Evolutionary conservation across 2,888 invertebrate species (phyloP).

Genomic region (Cinara cedri): DNA sequence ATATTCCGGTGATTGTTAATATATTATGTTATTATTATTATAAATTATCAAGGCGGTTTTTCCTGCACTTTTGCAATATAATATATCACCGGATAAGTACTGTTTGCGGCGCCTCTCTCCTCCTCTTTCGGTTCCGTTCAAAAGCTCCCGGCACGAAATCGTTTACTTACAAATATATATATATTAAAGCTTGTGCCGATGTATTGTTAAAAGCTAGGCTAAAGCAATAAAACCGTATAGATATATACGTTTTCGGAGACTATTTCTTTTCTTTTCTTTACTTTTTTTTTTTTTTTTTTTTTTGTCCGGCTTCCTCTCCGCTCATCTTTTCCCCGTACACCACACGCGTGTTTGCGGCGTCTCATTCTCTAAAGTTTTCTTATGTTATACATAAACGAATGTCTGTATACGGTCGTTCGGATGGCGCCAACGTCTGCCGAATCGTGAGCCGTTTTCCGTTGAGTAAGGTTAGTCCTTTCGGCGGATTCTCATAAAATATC

Average conservation of each 20-base stretch:
- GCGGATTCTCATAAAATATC: conserved; percentile 35
- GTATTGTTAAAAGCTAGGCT: conserved; percentile 40
- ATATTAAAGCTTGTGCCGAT: conserved; percentile 1
- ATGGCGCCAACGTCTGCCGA: conserved; percentile 49
- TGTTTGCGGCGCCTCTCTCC: not conserved
- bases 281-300: conserved; percentile 45
- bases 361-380: conserved; percentile 30
- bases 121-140: not conserved
- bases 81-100: conserved; percentile 43
- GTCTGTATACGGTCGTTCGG: conserved; percentile 40
- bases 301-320: conserved; percentile 2
- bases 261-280: conserved; percentile 24
- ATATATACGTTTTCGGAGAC: conserved; percentile 12
- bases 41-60: not conserved
- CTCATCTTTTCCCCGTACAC: not conserved
- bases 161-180: conserved; percentile 29
- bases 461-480: conserved; percentile 51
- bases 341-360: not conserved
- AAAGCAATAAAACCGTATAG: conserved; percentile 50
- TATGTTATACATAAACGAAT: conserved; percentile 17
- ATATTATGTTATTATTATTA: conserved; percentile 15
- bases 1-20: conserved; percentile 14
- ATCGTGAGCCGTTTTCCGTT: conserved; percentile 48
- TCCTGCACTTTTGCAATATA: conserved; percentile 5
- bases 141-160: conserved; percentile 33